A percentile compares a stretch with the other conserved stretches of the same genome.
These are phyloP conservation scores for Reinhardtius hippoglossoides DNA, from an alignment of 2,113 vertebrate genomes.

Conservation along the genomic window DNA sequence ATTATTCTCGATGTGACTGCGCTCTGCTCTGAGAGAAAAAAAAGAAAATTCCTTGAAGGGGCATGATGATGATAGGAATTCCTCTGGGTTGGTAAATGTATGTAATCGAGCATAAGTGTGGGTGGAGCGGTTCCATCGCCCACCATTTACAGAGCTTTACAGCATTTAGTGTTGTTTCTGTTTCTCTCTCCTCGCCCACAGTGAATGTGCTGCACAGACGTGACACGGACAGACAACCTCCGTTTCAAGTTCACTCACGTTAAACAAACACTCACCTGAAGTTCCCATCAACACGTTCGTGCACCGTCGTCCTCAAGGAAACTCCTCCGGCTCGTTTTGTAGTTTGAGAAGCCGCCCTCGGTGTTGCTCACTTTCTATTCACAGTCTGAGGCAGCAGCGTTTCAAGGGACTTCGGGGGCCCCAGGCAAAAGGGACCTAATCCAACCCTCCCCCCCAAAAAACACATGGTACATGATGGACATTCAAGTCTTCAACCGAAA, in stretches of 20 bases:
- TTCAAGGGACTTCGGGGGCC: no score
- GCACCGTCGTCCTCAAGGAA: no score
- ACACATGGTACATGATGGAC: no score
- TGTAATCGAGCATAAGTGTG: slow-evolving; percentile 41
- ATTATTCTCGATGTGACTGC: slow-evolving; percentile 54
- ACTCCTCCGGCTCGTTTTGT: no score
- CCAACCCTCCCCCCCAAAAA: no score
- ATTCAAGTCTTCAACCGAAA: no score
- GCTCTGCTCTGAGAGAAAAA: slow-evolving; percentile 27
- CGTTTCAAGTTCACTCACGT: neutral
- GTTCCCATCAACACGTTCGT: no score
- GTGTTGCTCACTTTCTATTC: no score
- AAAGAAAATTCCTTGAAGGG: slow-evolving; percentile 44
- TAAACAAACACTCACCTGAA: neutral
- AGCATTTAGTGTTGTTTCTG: slow-evolving; percentile 19
- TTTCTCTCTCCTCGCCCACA: no score
- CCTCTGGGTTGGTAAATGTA: slow-evolving; percentile 62
- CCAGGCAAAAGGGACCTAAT: no score
- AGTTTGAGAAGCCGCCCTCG: no score
- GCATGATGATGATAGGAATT: slow-evolving; percentile 59
- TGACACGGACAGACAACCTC: slow-evolving; percentile 7
- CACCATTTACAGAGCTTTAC: slow-evolving; percentile 35
- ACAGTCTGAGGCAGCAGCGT: no score
- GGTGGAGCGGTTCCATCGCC: slow-evolving; percentile 30
- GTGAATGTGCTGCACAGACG: neutral